Evolutionary conservation across 2,888 invertebrate genomes (phyloP).

Genomic region (Mystacides longicornis): DNA sequence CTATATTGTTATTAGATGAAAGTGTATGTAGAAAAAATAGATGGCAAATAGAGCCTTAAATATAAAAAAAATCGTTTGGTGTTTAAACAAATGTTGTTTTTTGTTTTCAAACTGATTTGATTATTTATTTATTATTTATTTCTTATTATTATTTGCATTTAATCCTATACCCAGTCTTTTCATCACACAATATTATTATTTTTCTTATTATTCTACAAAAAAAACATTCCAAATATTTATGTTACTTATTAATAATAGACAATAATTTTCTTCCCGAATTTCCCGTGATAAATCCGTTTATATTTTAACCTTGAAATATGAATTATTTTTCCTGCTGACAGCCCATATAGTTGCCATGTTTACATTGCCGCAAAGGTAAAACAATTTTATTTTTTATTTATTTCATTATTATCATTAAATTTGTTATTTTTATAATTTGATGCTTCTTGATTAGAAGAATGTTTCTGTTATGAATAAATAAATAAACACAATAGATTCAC

Average conservation of each 20-base stretch:
- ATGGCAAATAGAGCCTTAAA: constrained; percentile 22
- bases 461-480: not conserved
- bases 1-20: constrained; percentile 13
- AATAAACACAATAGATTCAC: not conserved
- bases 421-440: constrained; percentile 4
- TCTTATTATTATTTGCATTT: not conserved
- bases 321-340: constrained; percentile 12
- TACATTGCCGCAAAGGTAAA: constrained; percentile 26
- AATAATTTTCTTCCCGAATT: not conserved
- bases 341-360: constrained; percentile 25
- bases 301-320: not conserved
- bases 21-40: constrained; percentile 25
- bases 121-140: not conserved
- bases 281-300: not conserved
- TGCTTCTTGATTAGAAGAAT: constrained; percentile 17
- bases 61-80: constrained; percentile 17
- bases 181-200: not conserved
- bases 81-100: constrained; percentile 10
- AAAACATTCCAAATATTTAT: not conserved
- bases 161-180: not conserved
- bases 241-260: not conserved
- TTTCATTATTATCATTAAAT: not conserved
- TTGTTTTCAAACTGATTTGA: not conserved
- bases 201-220: not conserved
- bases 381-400: constrained; percentile 18